Evolutionary conservation across 2,113 vertebrate species (phyloP), one percentile per base, ranked within the genome.

Genomic region (Sceloporus undulatus): DNA sequence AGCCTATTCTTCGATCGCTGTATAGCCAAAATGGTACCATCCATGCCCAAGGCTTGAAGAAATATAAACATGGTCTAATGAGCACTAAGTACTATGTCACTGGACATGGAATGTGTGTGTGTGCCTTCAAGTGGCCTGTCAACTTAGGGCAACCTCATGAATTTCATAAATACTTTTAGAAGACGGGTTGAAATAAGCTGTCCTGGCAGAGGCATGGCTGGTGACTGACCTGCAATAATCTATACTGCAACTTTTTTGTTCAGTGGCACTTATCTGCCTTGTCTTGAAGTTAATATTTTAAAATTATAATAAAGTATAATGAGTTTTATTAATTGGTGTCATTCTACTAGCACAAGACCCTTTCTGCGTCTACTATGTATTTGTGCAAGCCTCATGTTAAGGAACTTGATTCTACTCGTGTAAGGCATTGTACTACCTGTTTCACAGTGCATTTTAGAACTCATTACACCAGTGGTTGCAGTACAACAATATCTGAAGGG

Each of bases 261-360:
- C 56, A 34, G 29, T 59, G 0, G 48, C 21, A 74, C 34, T 65
- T 25, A 38, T 81, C 19, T 96, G 94, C 92, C 92, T 94, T 92
- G 90, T 71, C 23, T 84, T 92, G 91, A 91, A 94, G 84, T 91
- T 92, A 91, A 92, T 84, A 91, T 91, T 93, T 91, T 94, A 79
- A 81, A 94, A 93, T 91, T 93, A 95, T 96, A 93, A 95, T 95
- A 91, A 95, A 94, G 80, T 91, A 94, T 94, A 62, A 65, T 40
- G 18, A 62, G 16, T 18, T 62, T 13, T 62, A 62, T 62, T 62
- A 3, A 18, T 62, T 48, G 48, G 7, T 48, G 48, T 14, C 59
- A 62, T 62, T 62, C 59, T 62, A 62, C 48, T 71, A 71, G 27
- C 29, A 29, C 29, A 70, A 70, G 66, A 27, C 8, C 10, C 9